Base-by-base conservation (phyloP, 2,888 invertebrate genomes). In the Ophonus ardosiacus region DNA sequence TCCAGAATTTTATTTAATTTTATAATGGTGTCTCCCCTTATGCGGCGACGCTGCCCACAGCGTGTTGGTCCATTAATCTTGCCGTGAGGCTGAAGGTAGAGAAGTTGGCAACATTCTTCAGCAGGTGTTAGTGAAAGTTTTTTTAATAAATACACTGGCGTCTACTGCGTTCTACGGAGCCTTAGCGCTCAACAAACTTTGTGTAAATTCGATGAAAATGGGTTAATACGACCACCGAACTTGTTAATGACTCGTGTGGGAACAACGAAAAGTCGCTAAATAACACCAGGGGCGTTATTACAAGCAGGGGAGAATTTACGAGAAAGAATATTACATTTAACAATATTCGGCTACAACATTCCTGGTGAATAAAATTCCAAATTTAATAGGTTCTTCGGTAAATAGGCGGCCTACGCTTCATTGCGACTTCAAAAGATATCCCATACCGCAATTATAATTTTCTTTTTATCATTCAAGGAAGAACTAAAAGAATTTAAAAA, bases 101-200 rank as follows among this genome's bases (percentile, higher is more conserved):
- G 24, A 63, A 63, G 24, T 81, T 81, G 81, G 43, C 51, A 81
- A 81, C 81, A 71, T 74, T 80, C 80, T 80, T 63, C 61, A 84
- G 78, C 84, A 84, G 84, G 84, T 84, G 84, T 84, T 84, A 81
- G 84, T 61, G 56, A 84, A 84, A 84, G 51, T 78, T 84, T 84
- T 84, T 84, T 84, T 84, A 84, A 84, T 84, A 84, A 84, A 84
- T 84, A 84, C 84, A 84, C 80, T 80, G 80, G 31, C 57, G 78
- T 8, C 31, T 18, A 7, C 78, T 21, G 51, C 43, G 40, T 31
- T 31, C 31, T 31, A 31, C 18, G 71, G 43, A 15, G 40, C 43
- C 43, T 51, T 51, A 51, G 15, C 18, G 71, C 43, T 40, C n/a
- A 68, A 40, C 31, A 43, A 74, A 74, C 40, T 74, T 74, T 74